Percentiles rank a stretch among this genome's conserved stretches.
Evolutionary conservation across 2,113 vertebrate genomes (phyloP).

Genomic region (Addax nasomaculatus): DNA sequence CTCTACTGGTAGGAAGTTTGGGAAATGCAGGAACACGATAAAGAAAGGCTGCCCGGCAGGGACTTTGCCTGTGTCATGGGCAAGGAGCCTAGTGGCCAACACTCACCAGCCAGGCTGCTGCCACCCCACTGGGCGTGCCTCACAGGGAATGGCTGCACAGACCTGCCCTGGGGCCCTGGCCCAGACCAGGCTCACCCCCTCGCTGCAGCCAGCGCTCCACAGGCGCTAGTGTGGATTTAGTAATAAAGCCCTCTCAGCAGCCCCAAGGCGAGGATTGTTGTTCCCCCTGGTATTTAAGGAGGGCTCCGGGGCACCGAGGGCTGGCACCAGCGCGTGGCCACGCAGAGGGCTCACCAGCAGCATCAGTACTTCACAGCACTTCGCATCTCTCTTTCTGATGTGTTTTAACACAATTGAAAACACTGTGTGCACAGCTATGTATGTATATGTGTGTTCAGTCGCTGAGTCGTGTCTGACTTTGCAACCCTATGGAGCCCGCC

Average conservation of each 20-base stretch:
- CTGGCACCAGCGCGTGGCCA: not conserved
- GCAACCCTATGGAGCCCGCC: not conserved
- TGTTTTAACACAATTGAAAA: not conserved
- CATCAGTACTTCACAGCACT: fast-evolving
- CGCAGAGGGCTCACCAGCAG: not conserved
- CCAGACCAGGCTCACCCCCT: fast-evolving
- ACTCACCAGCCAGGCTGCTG: fast-evolving
- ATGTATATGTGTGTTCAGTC: not conserved
- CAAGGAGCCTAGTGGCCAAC: fast-evolving
- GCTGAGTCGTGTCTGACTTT: not conserved
- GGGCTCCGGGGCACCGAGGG: not conserved
- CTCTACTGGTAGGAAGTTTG: not conserved
- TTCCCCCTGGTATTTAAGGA: not conserved
- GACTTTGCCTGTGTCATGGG: not conserved
- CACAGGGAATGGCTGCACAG: fast-evolving
- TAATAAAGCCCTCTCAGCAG: not conserved
- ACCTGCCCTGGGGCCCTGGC: fast-evolving
- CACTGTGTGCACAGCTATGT: fast-evolving
- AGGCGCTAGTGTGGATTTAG: not conserved
- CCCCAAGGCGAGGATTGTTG: fast-evolving
- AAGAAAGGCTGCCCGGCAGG: not conserved
- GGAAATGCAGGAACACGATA: not conserved
- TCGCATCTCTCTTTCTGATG: fast-evolving
- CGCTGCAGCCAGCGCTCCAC: fast-evolving
- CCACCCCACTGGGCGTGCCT: fast-evolving